Evolutionary conservation across 2,113 vertebrate species (phyloP).

Genomic region (Nibea coibor): DNA sequence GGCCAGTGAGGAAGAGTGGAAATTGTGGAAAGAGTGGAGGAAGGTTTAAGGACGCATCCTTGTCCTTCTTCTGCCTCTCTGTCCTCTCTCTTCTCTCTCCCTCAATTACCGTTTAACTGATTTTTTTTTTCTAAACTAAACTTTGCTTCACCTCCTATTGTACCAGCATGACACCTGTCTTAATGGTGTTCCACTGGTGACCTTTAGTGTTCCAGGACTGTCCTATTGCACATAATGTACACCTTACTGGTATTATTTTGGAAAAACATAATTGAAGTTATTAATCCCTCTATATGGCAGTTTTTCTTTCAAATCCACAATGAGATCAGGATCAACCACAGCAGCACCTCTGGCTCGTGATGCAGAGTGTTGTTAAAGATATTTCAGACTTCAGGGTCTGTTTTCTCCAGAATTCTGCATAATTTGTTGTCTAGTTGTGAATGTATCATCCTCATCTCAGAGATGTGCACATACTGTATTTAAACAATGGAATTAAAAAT

Average conservation of each 20-base stretch:
- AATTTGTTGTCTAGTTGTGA: neutral
- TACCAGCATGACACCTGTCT: conserved; percentile 16
- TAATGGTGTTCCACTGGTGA: conserved; percentile 1
- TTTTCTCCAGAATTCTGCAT: neutral
- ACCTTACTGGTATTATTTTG: neutral
- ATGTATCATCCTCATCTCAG: neutral
- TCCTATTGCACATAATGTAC: neutral
- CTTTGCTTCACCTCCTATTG: conserved; percentile 16
- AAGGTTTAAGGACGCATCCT: conserved; percentile 10
- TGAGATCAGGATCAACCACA: neutral
- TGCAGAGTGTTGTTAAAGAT: neutral
- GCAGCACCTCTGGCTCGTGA: neutral
- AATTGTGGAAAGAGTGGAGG: conserved; percentile 5
- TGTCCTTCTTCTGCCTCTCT: neutral
- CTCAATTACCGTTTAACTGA: conserved; percentile 8
- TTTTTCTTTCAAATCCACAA: neutral
- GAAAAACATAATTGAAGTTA: neutral
- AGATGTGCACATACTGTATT: neutral
- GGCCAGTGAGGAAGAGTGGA: neutral
- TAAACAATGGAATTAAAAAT: neutral
- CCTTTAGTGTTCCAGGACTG: neutral
- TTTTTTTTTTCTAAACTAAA: conserved; percentile 29
- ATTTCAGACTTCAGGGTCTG: neutral
- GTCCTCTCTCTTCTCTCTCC: neutral
- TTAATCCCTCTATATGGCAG: neutral